Evolutionary conservation across 2,888 invertebrate species (phyloP), one percentile per base, ranked within the genome.

Genomic region (Cryptus viduatorius): DNA sequence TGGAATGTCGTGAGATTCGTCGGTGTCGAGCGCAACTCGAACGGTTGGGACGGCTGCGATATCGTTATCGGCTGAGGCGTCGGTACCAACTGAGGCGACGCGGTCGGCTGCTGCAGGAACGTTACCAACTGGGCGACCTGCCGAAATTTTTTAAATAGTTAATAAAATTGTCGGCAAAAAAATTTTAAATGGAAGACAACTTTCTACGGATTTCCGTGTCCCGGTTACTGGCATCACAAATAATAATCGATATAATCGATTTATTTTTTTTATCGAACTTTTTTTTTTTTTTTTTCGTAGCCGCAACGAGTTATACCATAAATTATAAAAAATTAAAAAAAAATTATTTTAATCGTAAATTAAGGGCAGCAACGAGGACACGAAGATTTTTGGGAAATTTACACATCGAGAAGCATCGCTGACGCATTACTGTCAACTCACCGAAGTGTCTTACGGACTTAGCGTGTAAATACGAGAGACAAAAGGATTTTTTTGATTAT

Each of bases 51-150:
- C 29, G 82, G 79, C 79, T 90, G 90, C 14, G 88, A 79, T 80
- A 92, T 90, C 94, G 81, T 94, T 91, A 89, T 94, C 94, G 89
- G 14, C 94, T 94, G 92, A 84, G 87, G 89, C 94, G 94, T 82
- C 24, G 76, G 68, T 94, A 93, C 88, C 94, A 93, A 81, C 93
- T 94, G 90, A 94, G 94, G 82, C 19, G 90, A 87, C 69, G 82
- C 84, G 56, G 94, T 93, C 78, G 96, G 95, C 64, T 95, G 94
- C 89, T 97, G 97, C 5, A 97, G 95, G 93, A 97, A 96, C 92
- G 96, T 96, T 77, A 97, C 96, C 82, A 97, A 94, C 89, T 97
- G 97, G 71, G 96, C 96, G 90, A 97, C 97, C 94, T 96, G 88
- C 1, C 1, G 48, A 75, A 79, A 75, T 69, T 68, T 48, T 68